A percentile compares a stretch with the other conserved stretches of the same genome.
phyloP scores from a whole-genome alignment of 2,797 vertebrate species.

The Neosilurus hyrtlii region DNA sequence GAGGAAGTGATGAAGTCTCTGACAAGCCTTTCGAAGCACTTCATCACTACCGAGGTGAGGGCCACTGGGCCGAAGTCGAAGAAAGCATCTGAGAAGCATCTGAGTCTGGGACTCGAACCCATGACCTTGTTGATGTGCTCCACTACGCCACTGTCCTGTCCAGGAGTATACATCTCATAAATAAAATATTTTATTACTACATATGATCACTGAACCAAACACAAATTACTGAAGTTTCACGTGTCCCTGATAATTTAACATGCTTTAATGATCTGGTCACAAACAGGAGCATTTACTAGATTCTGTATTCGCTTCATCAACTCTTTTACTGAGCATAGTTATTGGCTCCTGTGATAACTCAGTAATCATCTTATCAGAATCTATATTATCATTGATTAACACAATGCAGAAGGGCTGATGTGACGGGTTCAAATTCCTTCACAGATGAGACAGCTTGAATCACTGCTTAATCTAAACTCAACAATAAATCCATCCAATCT shows the following conservation, averaged over 20 bases:
- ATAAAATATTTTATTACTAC: neutral
- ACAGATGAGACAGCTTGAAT: constrained; percentile 44
- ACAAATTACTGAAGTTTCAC: neutral
- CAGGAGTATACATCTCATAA: neutral
- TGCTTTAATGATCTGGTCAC: neutral
- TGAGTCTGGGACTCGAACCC: no score
- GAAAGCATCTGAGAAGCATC: no score
- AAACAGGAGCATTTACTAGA: neutral
- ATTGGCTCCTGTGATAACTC: neutral
- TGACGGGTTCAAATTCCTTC: constrained; percentile 2
- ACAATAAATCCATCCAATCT: constrained; percentile 41
- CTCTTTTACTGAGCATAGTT: neutral
- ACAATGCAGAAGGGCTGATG: constrained; percentile 8
- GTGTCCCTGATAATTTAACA: neutral
- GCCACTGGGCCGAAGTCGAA: no score
- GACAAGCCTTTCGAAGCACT: no score
- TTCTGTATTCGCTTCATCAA: neutral
- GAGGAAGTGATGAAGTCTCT: no score
- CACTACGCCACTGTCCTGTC: no score
- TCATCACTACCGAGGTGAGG: no score
- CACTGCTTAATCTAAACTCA: constrained; percentile 43
- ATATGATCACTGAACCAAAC: neutral
- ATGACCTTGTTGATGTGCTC: no score
- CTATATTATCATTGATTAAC: neutral
- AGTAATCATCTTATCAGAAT: neutral